Evolutionary conservation across 2,797 vertebrate genomes (phyloP).

Genomic region (Cirrhinus molitorella): DNA sequence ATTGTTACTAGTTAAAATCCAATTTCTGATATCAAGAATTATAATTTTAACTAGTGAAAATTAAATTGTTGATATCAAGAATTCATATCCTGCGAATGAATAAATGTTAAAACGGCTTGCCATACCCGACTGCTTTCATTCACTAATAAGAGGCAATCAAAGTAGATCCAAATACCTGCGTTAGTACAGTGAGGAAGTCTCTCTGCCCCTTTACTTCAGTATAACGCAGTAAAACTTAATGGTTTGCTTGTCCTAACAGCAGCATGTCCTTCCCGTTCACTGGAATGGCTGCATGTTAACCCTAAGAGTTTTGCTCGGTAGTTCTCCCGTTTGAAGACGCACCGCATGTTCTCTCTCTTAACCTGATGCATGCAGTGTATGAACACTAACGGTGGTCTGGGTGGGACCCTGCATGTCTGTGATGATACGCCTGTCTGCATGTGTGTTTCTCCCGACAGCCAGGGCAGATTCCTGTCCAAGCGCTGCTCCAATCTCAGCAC

Average conservation of each 20-base stretch:
- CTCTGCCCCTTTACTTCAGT: background rate
- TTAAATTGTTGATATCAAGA: too few relatives aligned
- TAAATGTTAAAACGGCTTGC: too few relatives aligned
- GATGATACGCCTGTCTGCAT: conserved; percentile 79
- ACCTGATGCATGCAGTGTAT: background rate
- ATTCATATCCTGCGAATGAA: too few relatives aligned
- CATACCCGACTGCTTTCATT: too few relatives aligned
- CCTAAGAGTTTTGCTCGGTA: conserved; percentile 35
- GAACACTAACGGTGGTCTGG: background rate
- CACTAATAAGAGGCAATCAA: conserved; percentile 11
- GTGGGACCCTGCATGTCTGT: conserved; percentile 73
- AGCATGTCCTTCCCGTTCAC: conserved; percentile 65
- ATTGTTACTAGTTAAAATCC: too few relatives aligned
- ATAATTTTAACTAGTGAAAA: too few relatives aligned
- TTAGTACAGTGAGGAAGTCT: conserved; percentile 37
- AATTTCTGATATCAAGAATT: too few relatives aligned
- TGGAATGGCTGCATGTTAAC: conserved; percentile 72
- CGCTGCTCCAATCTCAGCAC: conserved; percentile 94
- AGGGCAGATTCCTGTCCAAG: conserved; percentile 89
- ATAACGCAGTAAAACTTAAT: conserved; percentile 55
- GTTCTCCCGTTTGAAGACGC: background rate
- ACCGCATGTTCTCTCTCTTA: background rate
- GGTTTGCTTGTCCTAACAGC: conserved; percentile 67
- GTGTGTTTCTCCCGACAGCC: conserved; percentile 85
- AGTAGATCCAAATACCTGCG: background rate